Percentiles rank a stretch among this genome's conserved stretches.
Evolutionary conservation across 1,140 invertebrate species (phyloP).

Genomic region (Agrypnia vestita): DNA sequence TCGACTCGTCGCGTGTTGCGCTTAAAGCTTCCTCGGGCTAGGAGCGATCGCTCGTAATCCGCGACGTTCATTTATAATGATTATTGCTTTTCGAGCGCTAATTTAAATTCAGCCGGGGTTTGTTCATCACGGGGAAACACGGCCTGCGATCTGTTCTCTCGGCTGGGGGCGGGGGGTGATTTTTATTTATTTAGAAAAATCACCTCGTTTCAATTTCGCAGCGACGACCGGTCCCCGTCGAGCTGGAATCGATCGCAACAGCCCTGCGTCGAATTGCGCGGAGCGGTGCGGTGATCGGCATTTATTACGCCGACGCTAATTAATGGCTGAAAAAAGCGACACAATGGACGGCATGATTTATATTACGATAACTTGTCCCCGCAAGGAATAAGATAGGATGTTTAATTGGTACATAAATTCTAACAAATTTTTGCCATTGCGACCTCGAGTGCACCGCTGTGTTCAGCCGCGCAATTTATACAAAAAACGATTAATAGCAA

Average conservation of each 20-base stretch:
- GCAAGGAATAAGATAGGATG: background rate
- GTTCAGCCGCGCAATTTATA: background rate
- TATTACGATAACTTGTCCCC: conserved; percentile 31
- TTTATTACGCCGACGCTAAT: conserved; percentile 51
- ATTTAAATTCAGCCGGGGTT: conserved; percentile 54
- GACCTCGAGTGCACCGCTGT: conserved; percentile 10
- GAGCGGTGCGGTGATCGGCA: conserved; percentile 17
- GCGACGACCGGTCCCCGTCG: conserved; percentile 1
- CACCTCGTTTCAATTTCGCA: conserved; percentile 52
- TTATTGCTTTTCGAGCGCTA: conserved; percentile 57
- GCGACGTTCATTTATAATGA: conserved; percentile 60
- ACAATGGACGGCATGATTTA: conserved; percentile 45
- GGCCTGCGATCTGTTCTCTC: conserved; percentile 39
- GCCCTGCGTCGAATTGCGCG: conserved; percentile 21
- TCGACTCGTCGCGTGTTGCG: conserved; percentile 50
- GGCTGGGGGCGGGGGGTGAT: conserved; percentile 43
- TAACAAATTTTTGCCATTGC: conserved; percentile 42
- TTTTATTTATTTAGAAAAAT: conserved; percentile 56
- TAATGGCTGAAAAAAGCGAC: conserved; percentile 4
- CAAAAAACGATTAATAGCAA: conserved; percentile 5
- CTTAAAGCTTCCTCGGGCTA: conserved; percentile 38
- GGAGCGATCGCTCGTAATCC: conserved; percentile 54
- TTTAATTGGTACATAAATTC: conserved; percentile 51
- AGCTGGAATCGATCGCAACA: conserved; percentile 42
- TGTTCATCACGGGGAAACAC: conserved; percentile 51